Evolutionary conservation across 2,797 vertebrate species (phyloP).

Genomic region (Arnoldichthys spilopterus): DNA sequence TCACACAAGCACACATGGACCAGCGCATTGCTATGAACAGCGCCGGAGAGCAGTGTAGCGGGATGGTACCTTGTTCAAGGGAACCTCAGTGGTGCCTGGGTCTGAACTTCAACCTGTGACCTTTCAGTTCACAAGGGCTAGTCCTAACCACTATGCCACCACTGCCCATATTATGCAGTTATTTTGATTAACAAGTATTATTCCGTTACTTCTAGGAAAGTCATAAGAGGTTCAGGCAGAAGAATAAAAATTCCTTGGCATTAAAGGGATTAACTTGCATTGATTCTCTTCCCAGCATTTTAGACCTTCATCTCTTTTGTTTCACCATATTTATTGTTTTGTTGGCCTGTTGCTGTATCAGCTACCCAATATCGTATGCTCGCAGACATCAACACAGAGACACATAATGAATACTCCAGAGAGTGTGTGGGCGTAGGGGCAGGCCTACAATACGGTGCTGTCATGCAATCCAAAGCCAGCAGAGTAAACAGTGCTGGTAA

Average conservation of each 20-base stretch:
- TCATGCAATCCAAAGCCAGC: slow-evolving; percentile 35
- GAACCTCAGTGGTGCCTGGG: no score
- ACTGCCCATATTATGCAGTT: no score
- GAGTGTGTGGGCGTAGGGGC: slow-evolving; percentile 43
- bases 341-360: slow-evolving; percentile 38
- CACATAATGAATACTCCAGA: slow-evolving; percentile 54
- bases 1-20: no score
- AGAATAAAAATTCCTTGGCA: background rate
- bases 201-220: background rate
- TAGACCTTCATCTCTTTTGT: slow-evolving; percentile 16
- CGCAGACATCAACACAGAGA: slow-evolving; percentile 46
- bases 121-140: no score
- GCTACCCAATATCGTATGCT: slow-evolving; percentile 31
- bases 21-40: no score
- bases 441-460: slow-evolving; percentile 43
- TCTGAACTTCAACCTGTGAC: no score
- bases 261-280: background rate
- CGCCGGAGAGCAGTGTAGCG: no score
- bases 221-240: no score
- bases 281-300: background rate
- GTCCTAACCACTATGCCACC: no score
- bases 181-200: no score
- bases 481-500: slow-evolving; percentile 45
- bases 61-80: no score
- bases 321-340: slow-evolving; percentile 23